phyloP scores from a whole-genome alignment of 2,888 invertebrate genomes.

The Cataglyphis livida region DNA sequence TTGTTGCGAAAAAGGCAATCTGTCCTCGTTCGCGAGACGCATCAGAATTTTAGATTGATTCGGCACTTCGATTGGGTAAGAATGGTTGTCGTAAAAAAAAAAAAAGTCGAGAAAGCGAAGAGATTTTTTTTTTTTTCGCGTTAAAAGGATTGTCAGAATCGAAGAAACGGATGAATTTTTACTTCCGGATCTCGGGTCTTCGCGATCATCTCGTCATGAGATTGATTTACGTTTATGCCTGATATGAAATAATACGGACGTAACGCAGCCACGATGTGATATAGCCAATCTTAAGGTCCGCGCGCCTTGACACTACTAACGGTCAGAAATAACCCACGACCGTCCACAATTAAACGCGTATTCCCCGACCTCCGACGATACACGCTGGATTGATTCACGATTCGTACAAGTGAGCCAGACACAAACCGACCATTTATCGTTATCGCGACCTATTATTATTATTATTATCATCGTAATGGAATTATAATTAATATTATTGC shows the following conservation, averaged over 20 bases:
- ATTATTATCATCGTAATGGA: not conserved
- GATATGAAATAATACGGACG: not conserved
- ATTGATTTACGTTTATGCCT: constrained; percentile 21
- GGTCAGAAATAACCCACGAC: constrained; percentile 60
- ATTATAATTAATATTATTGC: constrained; percentile 2
- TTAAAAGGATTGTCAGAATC: not conserved
- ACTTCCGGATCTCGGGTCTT: not conserved
- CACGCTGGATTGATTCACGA: constrained; percentile 47
- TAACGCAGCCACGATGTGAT: constrained; percentile 47
- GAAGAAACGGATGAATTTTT: not conserved
- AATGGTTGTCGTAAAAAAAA: constrained; percentile 30
- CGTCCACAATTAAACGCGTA: constrained; percentile 55
- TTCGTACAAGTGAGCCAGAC: constrained; percentile 30
- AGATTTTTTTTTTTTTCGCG: not conserved
- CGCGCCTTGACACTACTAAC: constrained; percentile 61
- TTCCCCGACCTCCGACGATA: constrained; percentile 44
- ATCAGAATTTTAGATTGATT: constrained; percentile 35
- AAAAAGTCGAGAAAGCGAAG: not conserved
- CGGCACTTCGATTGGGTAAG: not conserved
- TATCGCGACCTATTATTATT: constrained; percentile 4
- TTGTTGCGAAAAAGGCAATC: constrained; percentile 64
- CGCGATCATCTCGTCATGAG: not conserved
- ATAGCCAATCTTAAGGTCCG: constrained; percentile 52
- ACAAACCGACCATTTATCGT: constrained; percentile 1
- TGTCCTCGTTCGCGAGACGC: constrained; percentile 51